Evolutionary conservation across 2,797 vertebrate species (phyloP), one percentile per base, ranked within the genome.

Genomic region (Chaetodon trifasciatus): DNA sequence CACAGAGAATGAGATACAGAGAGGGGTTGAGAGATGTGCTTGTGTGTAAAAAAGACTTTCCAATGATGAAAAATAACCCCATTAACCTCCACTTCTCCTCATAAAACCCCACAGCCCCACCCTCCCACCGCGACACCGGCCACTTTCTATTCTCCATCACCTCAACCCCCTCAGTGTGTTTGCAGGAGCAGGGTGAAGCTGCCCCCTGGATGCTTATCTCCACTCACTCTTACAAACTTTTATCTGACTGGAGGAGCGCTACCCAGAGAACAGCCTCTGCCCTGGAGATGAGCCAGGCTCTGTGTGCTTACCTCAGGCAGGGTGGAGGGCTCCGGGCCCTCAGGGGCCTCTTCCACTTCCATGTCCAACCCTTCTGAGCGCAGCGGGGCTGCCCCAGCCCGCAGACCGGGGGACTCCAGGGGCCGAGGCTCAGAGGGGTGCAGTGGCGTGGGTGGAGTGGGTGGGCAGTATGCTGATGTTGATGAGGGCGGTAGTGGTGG

Each of bases 221-320:
- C 80, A 72, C 67, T 86, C 79, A 44, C 52, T 63, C 73, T 71
- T n/a, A 70, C 42, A 83, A 79, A 85, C 74, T 87, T 84, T 64
- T 53, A 77, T 78, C 68, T 70, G 67, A 79, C 21, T 73, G 60
- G 71, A 73, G 78, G 77, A 83, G 83, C 28, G 11, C n/a, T 58
- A 83, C 86, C 87, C 84, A 83, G 86, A 75, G 86, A 86, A 65
- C 83, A 88, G 87, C 86, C 83, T 88, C 74, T 23, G 16, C 86
- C 85, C 83, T 81, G 82, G 78, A 86, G 79, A 72, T 55, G 78
- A 87, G 73, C 72, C 86, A 74, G 88, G 79, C 68, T 84, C 76
- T 60, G 68, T 87, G 72, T 67, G 91, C 96, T 97, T 97, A 97
- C 97, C 97, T 97, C 95, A 79, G 90, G 87, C 57, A 92, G 88